Evolutionary conservation across 2,113 vertebrate species (phyloP).

Genomic region (Tachysurus vachellii): DNA sequence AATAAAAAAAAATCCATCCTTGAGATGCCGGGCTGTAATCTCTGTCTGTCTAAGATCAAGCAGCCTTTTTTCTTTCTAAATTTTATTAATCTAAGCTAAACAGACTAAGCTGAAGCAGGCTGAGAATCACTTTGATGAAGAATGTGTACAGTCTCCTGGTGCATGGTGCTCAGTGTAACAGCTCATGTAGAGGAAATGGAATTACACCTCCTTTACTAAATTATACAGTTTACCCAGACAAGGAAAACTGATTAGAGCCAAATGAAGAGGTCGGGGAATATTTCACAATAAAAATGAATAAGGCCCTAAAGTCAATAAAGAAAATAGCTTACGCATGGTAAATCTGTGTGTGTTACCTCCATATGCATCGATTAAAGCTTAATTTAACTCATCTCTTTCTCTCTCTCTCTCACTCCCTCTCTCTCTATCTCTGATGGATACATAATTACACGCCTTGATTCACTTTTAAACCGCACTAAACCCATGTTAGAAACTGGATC

Average conservation of each 20-base stretch:
- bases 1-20: constrained; percentile 32
- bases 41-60: constrained; percentile 57
- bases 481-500: neutral
- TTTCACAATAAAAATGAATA: constrained; percentile 67
- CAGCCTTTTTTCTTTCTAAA: constrained; percentile 49
- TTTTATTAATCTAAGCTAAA: constrained; percentile 64
- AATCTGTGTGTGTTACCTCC: constrained; percentile 55
- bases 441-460: constrained; percentile 44
- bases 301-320: constrained; percentile 59
- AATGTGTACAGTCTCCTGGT: constrained; percentile 30
- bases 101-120: constrained; percentile 55
- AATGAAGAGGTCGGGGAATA: constrained; percentile 69
- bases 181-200: constrained; percentile 58
- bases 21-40: constrained; percentile 52
- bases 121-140: constrained; percentile 58
- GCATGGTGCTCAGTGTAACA: constrained; percentile 41
- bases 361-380: constrained; percentile 43
- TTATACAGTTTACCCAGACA: constrained; percentile 71
- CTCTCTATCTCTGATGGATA: constrained; percentile 28
- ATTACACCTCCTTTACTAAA: constrained; percentile 69
- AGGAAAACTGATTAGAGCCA: constrained; percentile 69
- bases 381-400: neutral
- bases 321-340: constrained; percentile 46
- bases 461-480: neutral
- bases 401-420: neutral